Conservation (phyloP, 2,113 vertebrate species). For the Calyptommatus sinebrachiatus region DNA sequence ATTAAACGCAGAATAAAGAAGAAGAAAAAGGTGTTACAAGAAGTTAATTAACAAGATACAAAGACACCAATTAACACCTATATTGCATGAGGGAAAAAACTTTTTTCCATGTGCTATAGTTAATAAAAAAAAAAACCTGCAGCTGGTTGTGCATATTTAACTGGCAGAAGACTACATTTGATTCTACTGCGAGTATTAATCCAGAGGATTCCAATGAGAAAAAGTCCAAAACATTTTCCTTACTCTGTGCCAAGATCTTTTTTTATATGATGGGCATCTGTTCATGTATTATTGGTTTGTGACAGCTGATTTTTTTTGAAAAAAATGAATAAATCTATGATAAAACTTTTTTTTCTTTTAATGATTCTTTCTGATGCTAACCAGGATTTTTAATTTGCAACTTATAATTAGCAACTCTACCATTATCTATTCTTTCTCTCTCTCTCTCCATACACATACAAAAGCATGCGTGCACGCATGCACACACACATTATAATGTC, state of each 20-base stretch:
- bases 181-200: slow-evolving; percentile 60
- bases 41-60: slow-evolving; percentile 83
- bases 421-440: slow-evolving; percentile 45
- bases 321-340: slow-evolving; percentile 42
- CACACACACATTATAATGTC: no score
- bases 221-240: slow-evolving; percentile 26
- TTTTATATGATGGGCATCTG: slow-evolving; percentile 44
- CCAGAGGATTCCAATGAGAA: slow-evolving; percentile 44
- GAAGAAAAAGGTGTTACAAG: slow-evolving; percentile 75
- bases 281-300: slow-evolving; percentile 52
- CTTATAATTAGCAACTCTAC: slow-evolving; percentile 55
- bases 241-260: slow-evolving; percentile 28
- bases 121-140: slow-evolving; percentile 64
- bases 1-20: slow-evolving; percentile 76
- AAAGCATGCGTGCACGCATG: no score
- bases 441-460: slow-evolving; percentile 12
- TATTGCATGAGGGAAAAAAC: slow-evolving; percentile 55
- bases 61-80: slow-evolving; percentile 86
- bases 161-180: slow-evolving; percentile 58
- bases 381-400: slow-evolving; percentile 41
- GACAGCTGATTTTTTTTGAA: slow-evolving; percentile 36
- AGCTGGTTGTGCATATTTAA: slow-evolving; percentile 72
- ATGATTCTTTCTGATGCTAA: slow-evolving; percentile 39
- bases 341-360: slow-evolving; percentile 41
- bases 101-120: slow-evolving; percentile 48